phyloP scores from a whole-genome alignment of 2,797 vertebrate genomes.

The Psittacula echo region DNA sequence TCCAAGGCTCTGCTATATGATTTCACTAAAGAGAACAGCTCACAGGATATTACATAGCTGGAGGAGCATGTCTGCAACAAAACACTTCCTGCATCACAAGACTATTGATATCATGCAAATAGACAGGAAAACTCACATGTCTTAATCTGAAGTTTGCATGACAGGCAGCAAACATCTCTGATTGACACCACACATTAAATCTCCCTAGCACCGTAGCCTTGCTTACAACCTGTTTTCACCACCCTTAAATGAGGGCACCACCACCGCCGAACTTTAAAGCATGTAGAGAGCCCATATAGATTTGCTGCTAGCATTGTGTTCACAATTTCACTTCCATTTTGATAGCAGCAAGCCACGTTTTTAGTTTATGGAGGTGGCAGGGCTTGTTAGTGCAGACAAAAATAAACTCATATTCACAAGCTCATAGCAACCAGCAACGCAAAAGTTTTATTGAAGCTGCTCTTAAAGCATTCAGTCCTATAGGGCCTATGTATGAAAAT shows the following conservation, averaged over 20 bases:
- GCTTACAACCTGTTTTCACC: background rate
- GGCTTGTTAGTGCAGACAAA: background rate
- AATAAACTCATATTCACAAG: background rate
- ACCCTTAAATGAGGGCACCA: rapidly evolving
- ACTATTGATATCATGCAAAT: background rate
- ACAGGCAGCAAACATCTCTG: background rate
- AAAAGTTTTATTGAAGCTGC: background rate
- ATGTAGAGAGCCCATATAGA: rapidly evolving
- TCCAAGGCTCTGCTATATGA: background rate
- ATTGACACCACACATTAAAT: rapidly evolving
- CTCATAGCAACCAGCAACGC: background rate
- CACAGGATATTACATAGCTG: background rate
- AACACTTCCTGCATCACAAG: background rate
- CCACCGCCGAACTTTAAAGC: rapidly evolving
- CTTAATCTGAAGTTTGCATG: background rate
- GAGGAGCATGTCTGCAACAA: background rate
- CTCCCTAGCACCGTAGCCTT: background rate
- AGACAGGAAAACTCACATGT: rapidly evolving
- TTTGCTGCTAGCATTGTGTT: background rate
- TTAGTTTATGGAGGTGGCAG: background rate
- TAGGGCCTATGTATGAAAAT: background rate
- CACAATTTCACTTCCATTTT: background rate
- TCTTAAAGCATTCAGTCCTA: background rate
- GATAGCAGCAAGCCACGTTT: rapidly evolving
- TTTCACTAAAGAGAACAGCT: background rate